Percentiles rank a stretch among this genome's conserved stretches.
Evolutionary conservation across 2,888 invertebrate genomes (phyloP).

Genomic region (Cosmia trapezina): DNA sequence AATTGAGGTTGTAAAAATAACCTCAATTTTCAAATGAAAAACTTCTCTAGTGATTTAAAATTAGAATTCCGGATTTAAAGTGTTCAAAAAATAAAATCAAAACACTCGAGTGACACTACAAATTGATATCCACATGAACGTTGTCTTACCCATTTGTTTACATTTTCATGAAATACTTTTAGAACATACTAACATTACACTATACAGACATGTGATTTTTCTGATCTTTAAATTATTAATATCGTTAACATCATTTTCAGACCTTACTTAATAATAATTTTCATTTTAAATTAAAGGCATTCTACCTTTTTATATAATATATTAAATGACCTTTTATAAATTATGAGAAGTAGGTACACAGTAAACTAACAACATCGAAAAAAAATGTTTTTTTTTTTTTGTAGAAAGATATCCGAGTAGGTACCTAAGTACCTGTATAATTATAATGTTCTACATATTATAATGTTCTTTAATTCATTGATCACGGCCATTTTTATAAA

Average conservation of each 20-base stretch:
- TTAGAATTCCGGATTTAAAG: background rate
- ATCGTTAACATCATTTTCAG: conserved; percentile 14
- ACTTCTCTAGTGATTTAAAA: background rate
- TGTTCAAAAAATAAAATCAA: background rate
- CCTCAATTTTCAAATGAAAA: background rate
- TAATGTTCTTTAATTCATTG: conserved; percentile 11
- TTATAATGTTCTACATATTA: background rate
- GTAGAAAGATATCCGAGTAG: conserved; percentile 4
- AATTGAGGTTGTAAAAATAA: background rate
- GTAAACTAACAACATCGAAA: conserved; percentile 1
- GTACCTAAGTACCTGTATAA: conserved; percentile 7
- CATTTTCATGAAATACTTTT: background rate
- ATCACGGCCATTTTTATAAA: conserved; percentile 1
- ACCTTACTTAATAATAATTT: conserved; percentile 11
- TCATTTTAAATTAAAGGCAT: conserved; percentile 37
- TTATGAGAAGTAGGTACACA: conserved; percentile 3
- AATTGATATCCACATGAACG: background rate
- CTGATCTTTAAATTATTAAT: background rate
- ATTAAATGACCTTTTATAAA: background rate
- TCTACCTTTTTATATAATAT: conserved; percentile 23
- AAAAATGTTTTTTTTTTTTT: conserved; percentile 8
- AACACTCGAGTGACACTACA: background rate
- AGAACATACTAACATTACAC: background rate
- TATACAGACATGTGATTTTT: background rate
- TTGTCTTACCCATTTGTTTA: background rate